Percentiles rank a stretch among this genome's conserved stretches.
phyloP scores from a whole-genome alignment of 2,113 vertebrate genomes.

The Tetrax tetrax region DNA sequence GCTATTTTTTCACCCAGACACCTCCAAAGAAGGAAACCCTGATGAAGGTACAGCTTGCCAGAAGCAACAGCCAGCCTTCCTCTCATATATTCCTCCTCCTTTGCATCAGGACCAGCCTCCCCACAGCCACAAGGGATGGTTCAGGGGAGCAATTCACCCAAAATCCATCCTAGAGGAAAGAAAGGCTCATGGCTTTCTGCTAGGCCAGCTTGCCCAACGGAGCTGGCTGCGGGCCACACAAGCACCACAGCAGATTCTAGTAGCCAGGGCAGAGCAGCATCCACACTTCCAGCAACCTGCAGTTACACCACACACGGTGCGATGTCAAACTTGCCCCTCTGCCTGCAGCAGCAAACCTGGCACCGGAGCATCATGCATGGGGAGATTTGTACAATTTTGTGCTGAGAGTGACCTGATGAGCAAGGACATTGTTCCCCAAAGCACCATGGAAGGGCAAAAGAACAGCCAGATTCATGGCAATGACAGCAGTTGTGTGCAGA shows the following conservation, averaged over 20 bases:
- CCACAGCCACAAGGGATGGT: not conserved
- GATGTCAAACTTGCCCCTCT: not conserved
- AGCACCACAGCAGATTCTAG: not conserved
- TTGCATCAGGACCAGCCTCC: not conserved
- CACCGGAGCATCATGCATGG: fast-evolving
- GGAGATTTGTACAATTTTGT: not conserved
- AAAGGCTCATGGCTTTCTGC: not conserved
- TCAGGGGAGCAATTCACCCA: not conserved
- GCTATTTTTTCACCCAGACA: not conserved
- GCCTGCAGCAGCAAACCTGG: fast-evolving
- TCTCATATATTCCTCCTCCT: not conserved
- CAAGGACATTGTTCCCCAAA: not conserved
- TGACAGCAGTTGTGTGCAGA: not conserved
- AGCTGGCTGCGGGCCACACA: not conserved
- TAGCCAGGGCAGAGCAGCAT: not conserved
- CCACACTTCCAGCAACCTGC: fast-evolving
- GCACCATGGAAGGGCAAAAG: not conserved
- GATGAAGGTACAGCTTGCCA: not conserved
- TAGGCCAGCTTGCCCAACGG: not conserved
- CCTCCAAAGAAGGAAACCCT: not conserved
- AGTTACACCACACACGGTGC: fast-evolving
- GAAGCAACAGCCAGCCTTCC: not conserved
- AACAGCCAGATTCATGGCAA: not conserved
- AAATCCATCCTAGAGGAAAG: not conserved
- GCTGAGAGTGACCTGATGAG: not conserved